Percentiles rank a stretch among this genome's conserved stretches.
These are phyloP conservation scores for Paratrypauchen microcephalus DNA, from an alignment of 2,797 vertebrate species.

Conservation along the genomic window DNA sequence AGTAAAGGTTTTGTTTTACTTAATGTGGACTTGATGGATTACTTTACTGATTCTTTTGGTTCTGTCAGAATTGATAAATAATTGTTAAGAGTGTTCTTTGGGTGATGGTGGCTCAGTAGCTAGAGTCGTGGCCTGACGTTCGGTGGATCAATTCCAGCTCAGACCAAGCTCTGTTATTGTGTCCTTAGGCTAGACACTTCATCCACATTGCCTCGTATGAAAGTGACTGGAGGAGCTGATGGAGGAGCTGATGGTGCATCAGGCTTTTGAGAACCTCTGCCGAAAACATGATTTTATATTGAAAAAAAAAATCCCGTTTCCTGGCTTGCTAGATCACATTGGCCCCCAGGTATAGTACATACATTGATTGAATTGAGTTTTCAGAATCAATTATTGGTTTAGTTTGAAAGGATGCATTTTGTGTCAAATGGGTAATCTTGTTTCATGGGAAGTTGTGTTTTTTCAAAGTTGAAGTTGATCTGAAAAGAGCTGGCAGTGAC, in stretches of 20 bases:
- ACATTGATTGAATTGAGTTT: background rate
- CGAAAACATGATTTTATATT: background rate
- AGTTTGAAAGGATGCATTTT: background rate
- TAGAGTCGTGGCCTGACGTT: too few species aligned
- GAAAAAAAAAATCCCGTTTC: background rate
- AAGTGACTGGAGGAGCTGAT: too few species aligned
- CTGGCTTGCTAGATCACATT: background rate
- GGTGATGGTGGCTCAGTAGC: background rate
- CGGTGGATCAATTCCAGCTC: too few species aligned
- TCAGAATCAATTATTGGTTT: background rate
- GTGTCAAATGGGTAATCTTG: background rate
- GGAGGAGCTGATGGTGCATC: too few species aligned
- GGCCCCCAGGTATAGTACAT: background rate
- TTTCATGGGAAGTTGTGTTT: slow-evolving; percentile 6
- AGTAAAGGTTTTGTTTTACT: background rate
- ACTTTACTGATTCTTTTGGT: background rate
- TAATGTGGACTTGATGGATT: background rate
- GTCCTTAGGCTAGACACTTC: too few species aligned
- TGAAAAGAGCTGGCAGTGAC: slow-evolving; percentile 20
- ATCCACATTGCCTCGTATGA: too few species aligned
- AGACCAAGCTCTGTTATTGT: too few species aligned
- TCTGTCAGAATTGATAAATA: background rate
- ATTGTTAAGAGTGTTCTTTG: background rate
- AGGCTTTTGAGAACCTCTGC: background rate
- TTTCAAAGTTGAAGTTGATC: slow-evolving; percentile 2